Base-by-base conservation (phyloP, 2,113 vertebrate genomes). In the Entelurus aequoreus region DNA sequence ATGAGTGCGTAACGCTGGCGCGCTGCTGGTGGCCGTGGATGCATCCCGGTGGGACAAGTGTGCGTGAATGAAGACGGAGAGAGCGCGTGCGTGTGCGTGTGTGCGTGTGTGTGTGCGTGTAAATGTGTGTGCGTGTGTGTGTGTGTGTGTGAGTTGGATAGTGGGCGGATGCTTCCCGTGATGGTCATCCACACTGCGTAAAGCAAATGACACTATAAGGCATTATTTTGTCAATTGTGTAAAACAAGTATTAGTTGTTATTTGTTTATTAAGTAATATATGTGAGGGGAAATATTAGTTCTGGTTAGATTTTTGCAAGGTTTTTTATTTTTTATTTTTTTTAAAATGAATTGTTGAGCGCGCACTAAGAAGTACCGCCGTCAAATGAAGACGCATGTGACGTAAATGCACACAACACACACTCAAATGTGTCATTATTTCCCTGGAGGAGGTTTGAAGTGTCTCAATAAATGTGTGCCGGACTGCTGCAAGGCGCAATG, bases 21-120 rank as follows among this genome's bases (percentile, higher is more conserved):
- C 87, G 75, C 80, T 28, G 66, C 79, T 80, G 86, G 88, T 89
- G 77, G 71, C 75, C 85, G 88, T 89, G 66, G 80, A 85, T 86
- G 90, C 90, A 91, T 96, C 93, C 94, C 94, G 88, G 90, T 91
- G 93, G 94, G 94, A 93, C 93, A 92, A 93, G 78, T 80, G 81
- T 77, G 86, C 67, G 83, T 76, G 77, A 86, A 77, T 87, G 79
- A n/a, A 78, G 47, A 57, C 74, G 60, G 8, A 14, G 2, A 12
- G 60, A 36, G 48, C 36, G 48, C 11, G 47, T 37, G 59, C 9
- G 47, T 6, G 59, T 1, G 54, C 21, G n/a, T n/a, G n/a, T n/a
- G n/a, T n/a, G 53, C 1, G 35, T 13, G 44, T 8, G 8, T 8
- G 44, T 48, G 48, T n/a, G 48, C 2, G 44, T 12, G 44, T 19